phyloP scores from a whole-genome alignment of 2,113 vertebrate genomes.

The Psilopogon haemacephalus region DNA sequence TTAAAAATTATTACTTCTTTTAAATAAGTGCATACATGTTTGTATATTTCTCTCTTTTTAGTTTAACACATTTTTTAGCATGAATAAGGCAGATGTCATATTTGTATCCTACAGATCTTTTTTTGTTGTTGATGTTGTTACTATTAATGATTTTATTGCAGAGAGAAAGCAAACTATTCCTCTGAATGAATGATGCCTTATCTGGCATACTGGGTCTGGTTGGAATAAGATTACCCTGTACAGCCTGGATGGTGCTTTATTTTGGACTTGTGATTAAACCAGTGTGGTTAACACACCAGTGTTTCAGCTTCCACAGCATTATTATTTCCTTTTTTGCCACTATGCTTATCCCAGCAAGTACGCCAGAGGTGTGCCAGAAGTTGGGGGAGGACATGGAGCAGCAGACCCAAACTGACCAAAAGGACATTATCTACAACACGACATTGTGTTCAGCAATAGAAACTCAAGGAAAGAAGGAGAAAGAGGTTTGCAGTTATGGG shows the following conservation, averaged over 20 bases:
- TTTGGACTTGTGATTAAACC: neutral
- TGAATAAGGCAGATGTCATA: neutral
- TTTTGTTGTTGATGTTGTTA: neutral
- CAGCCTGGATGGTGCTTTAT: rapidly evolving
- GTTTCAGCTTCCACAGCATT: neutral
- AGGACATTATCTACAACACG: neutral
- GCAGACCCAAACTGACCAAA: neutral
- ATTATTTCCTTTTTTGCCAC: neutral
- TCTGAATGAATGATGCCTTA: neutral
- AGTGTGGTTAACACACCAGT: neutral
- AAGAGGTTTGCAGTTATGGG: neutral
- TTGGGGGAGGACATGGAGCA: neutral
- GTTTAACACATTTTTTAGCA: neutral
- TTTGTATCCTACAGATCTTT: neutral
- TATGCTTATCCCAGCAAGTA: neutral
- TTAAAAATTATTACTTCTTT: neutral
- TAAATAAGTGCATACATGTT: neutral
- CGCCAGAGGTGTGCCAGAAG: neutral
- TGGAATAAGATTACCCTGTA: neutral
- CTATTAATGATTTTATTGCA: neutral
- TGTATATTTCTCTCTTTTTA: neutral
- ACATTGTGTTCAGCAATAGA: neutral
- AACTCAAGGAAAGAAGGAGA: neutral
- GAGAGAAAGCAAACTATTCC: neutral
- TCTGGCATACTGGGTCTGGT: neutral